phyloP scores from a whole-genome alignment of 2,888 invertebrate species.

The Parasteatoda lunata region DNA sequence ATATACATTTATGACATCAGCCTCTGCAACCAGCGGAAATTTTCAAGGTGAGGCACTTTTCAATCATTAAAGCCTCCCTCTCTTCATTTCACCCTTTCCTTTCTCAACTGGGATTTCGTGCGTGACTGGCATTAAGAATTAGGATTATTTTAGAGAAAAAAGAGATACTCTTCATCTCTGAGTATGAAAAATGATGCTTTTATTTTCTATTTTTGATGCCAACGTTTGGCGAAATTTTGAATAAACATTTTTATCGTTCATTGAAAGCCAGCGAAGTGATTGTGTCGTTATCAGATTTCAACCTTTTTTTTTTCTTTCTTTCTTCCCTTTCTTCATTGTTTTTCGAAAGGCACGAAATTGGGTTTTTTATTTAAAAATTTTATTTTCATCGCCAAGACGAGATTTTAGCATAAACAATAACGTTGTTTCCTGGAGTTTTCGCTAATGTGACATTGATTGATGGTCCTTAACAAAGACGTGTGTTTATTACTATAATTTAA shows the following conservation, averaged over 20 bases:
- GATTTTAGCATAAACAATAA: too few relatives aligned
- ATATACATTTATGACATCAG: conserved; percentile 32
- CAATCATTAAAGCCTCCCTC: conserved; percentile 2
- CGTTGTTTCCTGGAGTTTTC: too few relatives aligned
- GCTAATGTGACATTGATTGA: too few relatives aligned
- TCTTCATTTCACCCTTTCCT: conserved; percentile 6
- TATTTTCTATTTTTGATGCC: conserved; percentile 30
- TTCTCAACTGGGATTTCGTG: conserved; percentile 8
- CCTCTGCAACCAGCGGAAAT: conserved; percentile 20
- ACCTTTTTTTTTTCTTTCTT: background rate
- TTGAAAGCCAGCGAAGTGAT: background rate
- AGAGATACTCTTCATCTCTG: conserved; percentile 9
- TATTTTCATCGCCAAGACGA: too few relatives aligned
- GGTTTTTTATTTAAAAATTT: too few relatives aligned
- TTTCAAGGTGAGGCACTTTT: conserved; percentile 57
- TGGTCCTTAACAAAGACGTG: too few relatives aligned
- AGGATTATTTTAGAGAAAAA: background rate
- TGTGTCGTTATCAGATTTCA: background rate
- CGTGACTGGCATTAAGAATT: conserved; percentile 34
- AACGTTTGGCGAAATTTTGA: background rate
- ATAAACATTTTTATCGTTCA: background rate
- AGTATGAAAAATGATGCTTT: background rate
- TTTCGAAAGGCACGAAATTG: too few relatives aligned
- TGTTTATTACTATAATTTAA: too few relatives aligned
- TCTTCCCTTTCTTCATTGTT: background rate